These are phyloP conservation scores for Volucella inflata DNA, from an alignment of 2,888 invertebrate genomes.

Conservation along the genomic window DNA sequence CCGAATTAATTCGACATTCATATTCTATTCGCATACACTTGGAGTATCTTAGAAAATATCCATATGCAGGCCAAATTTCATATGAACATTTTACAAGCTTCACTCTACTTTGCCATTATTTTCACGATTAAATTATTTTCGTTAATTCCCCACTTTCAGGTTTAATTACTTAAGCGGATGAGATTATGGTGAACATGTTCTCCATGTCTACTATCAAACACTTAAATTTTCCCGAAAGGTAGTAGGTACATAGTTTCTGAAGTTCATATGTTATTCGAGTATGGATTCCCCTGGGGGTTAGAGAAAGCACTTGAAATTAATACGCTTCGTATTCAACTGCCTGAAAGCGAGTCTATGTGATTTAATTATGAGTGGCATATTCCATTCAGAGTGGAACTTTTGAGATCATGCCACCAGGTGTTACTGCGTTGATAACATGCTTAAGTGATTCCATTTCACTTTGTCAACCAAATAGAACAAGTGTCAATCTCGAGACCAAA, in stretches of 20 bases:
- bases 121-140: slow-evolving; percentile 74
- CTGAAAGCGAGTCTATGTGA: slow-evolving; percentile 77
- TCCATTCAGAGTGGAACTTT: slow-evolving; percentile 77
- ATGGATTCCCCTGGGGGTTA: slow-evolving; percentile 54
- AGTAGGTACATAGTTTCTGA: slow-evolving; percentile 61
- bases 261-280: slow-evolving; percentile 72
- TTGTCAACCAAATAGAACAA: slow-evolving; percentile 72
- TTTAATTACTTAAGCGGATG: slow-evolving; percentile 75
- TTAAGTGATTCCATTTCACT: slow-evolving; percentile 74
- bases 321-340: slow-evolving; percentile 61
- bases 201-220: slow-evolving; percentile 56
- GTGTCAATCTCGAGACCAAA: slow-evolving; percentile 72
- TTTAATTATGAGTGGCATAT: slow-evolving; percentile 84
- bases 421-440: slow-evolving; percentile 73
- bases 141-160: slow-evolving; percentile 74
- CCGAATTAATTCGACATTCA: background rate
- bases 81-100: slow-evolving; percentile 30
- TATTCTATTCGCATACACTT: slow-evolving; percentile 54
- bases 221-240: slow-evolving; percentile 68
- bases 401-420: slow-evolving; percentile 66
- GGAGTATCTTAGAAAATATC: slow-evolving; percentile 28
- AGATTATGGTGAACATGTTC: slow-evolving; percentile 59
- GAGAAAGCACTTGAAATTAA: slow-evolving; percentile 73
- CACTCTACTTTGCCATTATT: slow-evolving; percentile 44
- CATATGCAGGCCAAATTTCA: slow-evolving; percentile 39